Conservation (phyloP, 2,797 vertebrate genomes). For the Dryobates pubescens region DNA sequence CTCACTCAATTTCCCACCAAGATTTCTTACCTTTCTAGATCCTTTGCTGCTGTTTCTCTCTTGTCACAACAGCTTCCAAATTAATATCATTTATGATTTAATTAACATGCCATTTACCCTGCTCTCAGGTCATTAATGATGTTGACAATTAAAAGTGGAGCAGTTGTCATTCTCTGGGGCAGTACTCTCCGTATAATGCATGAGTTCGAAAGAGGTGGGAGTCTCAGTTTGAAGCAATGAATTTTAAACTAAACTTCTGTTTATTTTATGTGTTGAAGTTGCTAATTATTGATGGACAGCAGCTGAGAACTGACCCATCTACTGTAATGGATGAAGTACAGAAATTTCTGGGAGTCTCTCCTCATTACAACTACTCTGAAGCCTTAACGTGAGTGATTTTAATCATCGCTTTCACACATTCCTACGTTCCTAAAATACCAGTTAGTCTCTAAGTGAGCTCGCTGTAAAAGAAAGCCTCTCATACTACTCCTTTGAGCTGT, state of each 20-base stretch:
- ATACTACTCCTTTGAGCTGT: background rate
- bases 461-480: background rate
- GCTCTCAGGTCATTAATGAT: slow-evolving; percentile 8
- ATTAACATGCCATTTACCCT: slow-evolving; percentile 20
- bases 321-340: slow-evolving; percentile 96
- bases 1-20: background rate
- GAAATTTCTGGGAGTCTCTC: slow-evolving; percentile 94
- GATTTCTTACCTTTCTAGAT: background rate
- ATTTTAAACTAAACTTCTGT: slow-evolving; percentile 4
- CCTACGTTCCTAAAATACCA: background rate
- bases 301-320: slow-evolving; percentile 90
- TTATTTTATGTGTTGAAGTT: slow-evolving; percentile 77
- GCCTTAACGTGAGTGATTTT: slow-evolving; percentile 89
- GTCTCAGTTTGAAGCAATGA: background rate
- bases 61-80: slow-evolving; percentile 2
- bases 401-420: background rate
- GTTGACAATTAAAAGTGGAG: slow-evolving; percentile 6
- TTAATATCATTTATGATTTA: slow-evolving; percentile 23
- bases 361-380: slow-evolving; percentile 96
- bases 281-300: slow-evolving; percentile 95
- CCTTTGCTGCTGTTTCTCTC: background rate
- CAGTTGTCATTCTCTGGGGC: background rate
- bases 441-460: background rate
- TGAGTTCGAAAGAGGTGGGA: background rate
- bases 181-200: background rate